Evolutionary conservation across 2,888 invertebrate species (phyloP).

Genomic region (Pterobdella sp.): DNA sequence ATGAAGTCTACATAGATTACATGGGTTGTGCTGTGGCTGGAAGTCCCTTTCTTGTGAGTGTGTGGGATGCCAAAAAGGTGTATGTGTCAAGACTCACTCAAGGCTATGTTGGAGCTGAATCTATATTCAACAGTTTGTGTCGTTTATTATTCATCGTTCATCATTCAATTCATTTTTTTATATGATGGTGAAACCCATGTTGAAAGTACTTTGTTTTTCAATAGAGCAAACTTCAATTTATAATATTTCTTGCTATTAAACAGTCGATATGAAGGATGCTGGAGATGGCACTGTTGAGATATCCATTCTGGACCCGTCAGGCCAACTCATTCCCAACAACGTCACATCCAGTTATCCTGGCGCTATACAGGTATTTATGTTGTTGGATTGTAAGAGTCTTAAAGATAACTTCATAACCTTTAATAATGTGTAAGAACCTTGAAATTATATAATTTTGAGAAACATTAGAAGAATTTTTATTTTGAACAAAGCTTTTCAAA

Average conservation of each 20-base stretch:
- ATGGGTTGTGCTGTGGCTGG: constrained; percentile 64
- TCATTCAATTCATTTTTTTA: too few relatives aligned
- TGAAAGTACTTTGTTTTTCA: background rate
- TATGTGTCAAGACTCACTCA: constrained; percentile 53
- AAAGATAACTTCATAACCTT: too few relatives aligned
- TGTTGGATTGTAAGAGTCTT: too few relatives aligned
- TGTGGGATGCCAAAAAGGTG: constrained; percentile 58
- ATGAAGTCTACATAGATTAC: constrained; percentile 50
- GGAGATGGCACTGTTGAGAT: constrained; percentile 95
- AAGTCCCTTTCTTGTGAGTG: constrained; percentile 88
- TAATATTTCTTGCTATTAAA: background rate
- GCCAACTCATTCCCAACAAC: constrained; percentile 97
- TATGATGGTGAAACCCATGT: background rate
- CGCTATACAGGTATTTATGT: constrained; percentile 54
- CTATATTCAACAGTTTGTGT: constrained; percentile 36
- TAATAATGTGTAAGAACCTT: too few relatives aligned
- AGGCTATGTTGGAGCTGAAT: constrained; percentile 32
- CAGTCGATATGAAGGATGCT: constrained; percentile 89
- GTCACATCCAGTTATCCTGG: constrained; percentile 96
- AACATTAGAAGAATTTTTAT: too few relatives aligned
- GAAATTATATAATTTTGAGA: too few relatives aligned
- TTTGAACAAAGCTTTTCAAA: too few relatives aligned
- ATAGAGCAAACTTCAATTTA: background rate
- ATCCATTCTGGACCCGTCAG: constrained; percentile 81
- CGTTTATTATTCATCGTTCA: background rate